Conservation (phyloP, 1,140 invertebrate genomes). For the Drosophila sp. region DNA sequence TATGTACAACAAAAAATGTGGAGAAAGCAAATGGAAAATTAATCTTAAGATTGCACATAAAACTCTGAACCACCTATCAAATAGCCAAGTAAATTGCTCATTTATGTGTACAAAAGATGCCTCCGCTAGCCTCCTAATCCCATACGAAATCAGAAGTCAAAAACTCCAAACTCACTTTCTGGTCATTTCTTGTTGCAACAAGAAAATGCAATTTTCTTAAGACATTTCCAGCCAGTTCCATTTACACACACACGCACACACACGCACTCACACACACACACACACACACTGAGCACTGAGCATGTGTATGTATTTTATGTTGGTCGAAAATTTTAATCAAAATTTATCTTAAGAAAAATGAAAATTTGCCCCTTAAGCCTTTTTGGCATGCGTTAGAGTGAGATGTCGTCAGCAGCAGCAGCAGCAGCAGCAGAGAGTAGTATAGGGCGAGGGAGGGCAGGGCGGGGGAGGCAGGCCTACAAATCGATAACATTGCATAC, state of each 20-base stretch:
- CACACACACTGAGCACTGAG: not conserved
- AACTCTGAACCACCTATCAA: slow-evolving; percentile 41
- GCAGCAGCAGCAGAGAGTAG: not conserved
- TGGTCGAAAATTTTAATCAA: slow-evolving; percentile 78
- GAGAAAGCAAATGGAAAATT: slow-evolving; percentile 34
- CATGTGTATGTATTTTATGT: slow-evolving; percentile 31
- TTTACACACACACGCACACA: slow-evolving; percentile 6
- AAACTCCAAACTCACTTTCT: slow-evolving; percentile 14
- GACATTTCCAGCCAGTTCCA: slow-evolving; percentile 45
- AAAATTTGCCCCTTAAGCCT: slow-evolving; percentile 36
- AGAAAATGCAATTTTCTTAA: slow-evolving; percentile 73
- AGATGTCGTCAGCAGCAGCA: slow-evolving; percentile 57
- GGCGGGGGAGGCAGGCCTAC: slow-evolving; percentile 17
- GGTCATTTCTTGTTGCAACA: slow-evolving; percentile 41
- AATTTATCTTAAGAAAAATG: slow-evolving; percentile 80
- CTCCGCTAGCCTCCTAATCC: slow-evolving; percentile 23
- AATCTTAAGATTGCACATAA: slow-evolving; percentile 25
- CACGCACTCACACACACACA: not conserved
- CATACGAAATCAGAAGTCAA: slow-evolving; percentile 4
- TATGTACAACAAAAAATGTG: slow-evolving; percentile 10
- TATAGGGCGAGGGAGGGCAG: not conserved
- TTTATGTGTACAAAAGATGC: slow-evolving; percentile 61
- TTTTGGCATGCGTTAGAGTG: slow-evolving; percentile 47
- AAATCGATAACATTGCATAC: slow-evolving; percentile 69
- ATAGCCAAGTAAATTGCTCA: slow-evolving; percentile 65